A percentile compares a stretch with the other conserved stretches of the same genome.
phyloP scores from a whole-genome alignment of 64 coral and sea anemone species.

The Actinia tenebrosa region DNA sequence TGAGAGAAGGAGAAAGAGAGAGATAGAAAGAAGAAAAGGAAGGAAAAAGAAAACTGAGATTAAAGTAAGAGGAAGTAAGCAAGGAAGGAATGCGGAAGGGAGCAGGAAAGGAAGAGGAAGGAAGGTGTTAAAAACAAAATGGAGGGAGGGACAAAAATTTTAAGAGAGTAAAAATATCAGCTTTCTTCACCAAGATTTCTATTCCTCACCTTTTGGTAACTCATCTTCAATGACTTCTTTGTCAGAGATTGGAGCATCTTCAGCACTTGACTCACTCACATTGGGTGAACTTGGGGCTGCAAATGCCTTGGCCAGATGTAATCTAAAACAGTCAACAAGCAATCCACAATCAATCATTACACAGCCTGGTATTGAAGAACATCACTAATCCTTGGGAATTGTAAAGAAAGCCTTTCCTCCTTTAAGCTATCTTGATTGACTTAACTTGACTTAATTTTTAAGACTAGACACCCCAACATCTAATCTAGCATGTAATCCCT shows the following conservation, averaged over 20 bases:
- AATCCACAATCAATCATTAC: background rate
- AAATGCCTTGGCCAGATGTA: background rate
- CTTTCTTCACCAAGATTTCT: too few relatives aligned
- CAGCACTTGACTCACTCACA: constrained; percentile 11
- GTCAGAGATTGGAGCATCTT: background rate
- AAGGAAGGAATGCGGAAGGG: background rate
- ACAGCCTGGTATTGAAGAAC: too few relatives aligned
- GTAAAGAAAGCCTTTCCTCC: too few relatives aligned
- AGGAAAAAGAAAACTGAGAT: background rate
- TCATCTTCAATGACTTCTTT: constrained; percentile 8
- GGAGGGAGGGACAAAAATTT: background rate
- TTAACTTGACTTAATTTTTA: too few relatives aligned
- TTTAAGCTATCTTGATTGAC: too few relatives aligned
- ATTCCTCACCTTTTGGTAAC: background rate
- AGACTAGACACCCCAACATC: too few relatives aligned
- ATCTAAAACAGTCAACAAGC: background rate
- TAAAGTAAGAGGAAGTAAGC: too few relatives aligned
- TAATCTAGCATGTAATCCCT: too few relatives aligned
- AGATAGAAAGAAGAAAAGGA: background rate
- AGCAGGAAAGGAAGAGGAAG: background rate
- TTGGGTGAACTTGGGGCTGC: constrained; percentile 5
- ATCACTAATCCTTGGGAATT: too few relatives aligned
- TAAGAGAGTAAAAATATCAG: background rate
- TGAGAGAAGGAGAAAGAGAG: too few relatives aligned
- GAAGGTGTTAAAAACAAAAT: background rate